Evolutionary conservation across 2,797 vertebrate species (phyloP).

Genomic region (Thripadectes ignobilis): DNA sequence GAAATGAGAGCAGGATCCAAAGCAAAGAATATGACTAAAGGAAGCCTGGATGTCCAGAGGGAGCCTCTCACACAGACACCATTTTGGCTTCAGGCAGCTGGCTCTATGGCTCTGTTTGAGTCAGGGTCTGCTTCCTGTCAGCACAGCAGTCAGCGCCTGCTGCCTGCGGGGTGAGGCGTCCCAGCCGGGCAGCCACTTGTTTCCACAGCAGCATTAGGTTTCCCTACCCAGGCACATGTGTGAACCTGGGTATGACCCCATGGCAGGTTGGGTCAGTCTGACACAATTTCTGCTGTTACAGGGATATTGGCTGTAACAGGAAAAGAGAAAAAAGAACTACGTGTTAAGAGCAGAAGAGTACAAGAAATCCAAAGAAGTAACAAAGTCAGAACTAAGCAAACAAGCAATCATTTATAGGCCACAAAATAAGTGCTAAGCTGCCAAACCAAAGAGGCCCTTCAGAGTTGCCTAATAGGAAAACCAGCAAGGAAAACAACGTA

Average conservation of each 20-base stretch:
- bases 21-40: not conserved
- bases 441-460: conserved; percentile 52
- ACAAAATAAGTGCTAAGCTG: conserved; percentile 51
- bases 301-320: not conserved
- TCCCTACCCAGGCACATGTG: rapidly evolving
- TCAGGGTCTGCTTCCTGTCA: not conserved
- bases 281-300: rapidly evolving
- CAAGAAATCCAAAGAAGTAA: conserved; percentile 25
- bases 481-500: conserved; percentile 49
- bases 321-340: not conserved
- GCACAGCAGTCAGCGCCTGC: not conserved
- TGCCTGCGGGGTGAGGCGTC: not conserved
- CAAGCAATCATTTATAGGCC: conserved; percentile 27
- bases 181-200: not conserved
- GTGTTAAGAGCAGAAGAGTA: not conserved
- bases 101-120: rapidly evolving
- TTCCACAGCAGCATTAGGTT: rapidly evolving
- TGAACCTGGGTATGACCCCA: no score
- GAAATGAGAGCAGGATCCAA: not conserved
- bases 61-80: not conserved
- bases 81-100: not conserved
- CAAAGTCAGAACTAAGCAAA: conserved; percentile 29
- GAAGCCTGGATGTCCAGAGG: not conserved
- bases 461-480: conserved; percentile 63
- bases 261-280: not conserved